phyloP scores from a whole-genome alignment of 1,140 invertebrate species.

The Trissolcus basalis region DNA sequence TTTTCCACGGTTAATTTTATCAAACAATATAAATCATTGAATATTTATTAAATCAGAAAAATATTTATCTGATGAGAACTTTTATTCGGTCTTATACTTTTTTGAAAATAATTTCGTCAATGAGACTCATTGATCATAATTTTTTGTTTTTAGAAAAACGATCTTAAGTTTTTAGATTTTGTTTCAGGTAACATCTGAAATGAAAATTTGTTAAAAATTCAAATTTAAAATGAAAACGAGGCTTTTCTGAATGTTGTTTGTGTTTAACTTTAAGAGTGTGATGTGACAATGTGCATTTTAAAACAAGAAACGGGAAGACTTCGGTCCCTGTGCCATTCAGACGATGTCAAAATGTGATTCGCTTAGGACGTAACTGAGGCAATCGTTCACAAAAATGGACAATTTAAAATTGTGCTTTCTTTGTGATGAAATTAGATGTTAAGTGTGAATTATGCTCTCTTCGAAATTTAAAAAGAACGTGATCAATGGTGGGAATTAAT shows the following conservation, averaged over 20 bases:
- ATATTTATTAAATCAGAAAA: no score
- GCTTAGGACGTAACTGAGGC: constrained; percentile 18
- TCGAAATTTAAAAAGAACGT: no score
- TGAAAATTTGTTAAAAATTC: no score
- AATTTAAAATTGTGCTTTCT: constrained; percentile 19
- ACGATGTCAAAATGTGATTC: constrained; percentile 28
- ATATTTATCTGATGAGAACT: no score
- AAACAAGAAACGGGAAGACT: not conserved
- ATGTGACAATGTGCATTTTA: constrained; percentile 7
- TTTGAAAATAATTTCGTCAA: not conserved
- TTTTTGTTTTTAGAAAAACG: no score
- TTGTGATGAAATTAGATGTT: not conserved
- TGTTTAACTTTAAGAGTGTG: constrained; percentile 25
- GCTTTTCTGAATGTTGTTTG: constrained; percentile 40
- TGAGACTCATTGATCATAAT: no score
- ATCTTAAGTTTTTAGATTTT: no score
- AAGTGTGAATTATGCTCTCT: not conserved
- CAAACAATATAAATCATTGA: no score
- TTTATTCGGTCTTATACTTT: not conserved
- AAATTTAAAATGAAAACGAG: no score
- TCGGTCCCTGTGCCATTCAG: not conserved
- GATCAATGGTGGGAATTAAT: no score
- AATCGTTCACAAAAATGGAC: constrained; percentile 24
- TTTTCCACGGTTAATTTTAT: no score
- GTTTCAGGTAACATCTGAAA: no score